Conservation (phyloP, 1,140 invertebrate species). For the Calycopis cecrops region DNA sequence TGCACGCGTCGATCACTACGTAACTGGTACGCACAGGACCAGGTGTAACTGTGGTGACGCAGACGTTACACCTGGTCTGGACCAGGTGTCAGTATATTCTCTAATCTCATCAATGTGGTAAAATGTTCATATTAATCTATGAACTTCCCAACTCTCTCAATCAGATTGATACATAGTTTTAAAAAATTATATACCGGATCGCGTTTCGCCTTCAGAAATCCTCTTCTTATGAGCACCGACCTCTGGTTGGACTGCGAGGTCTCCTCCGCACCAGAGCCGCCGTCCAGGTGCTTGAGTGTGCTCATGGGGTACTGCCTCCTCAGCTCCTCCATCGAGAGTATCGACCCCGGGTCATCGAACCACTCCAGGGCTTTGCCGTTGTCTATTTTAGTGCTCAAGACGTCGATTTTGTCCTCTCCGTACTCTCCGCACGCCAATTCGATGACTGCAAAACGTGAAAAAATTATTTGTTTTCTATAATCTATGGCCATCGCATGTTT, state of each 20-base stretch:
- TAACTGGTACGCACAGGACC: too few relatives aligned
- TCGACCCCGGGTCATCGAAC: slow-evolving; percentile 77
- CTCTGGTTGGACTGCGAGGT: slow-evolving; percentile 83
- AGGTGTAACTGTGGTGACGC: too few relatives aligned
- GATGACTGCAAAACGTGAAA: slow-evolving; percentile 78
- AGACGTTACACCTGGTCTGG: too few relatives aligned
- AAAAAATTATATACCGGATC: slow-evolving; percentile 79
- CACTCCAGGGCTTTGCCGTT: slow-evolving; percentile 83
- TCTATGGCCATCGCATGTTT: too few relatives aligned
- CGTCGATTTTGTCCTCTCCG: slow-evolving; percentile 85
- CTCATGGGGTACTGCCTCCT: slow-evolving; percentile 75
- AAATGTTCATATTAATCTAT: too few relatives aligned
- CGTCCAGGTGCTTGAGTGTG: slow-evolving; percentile 50
- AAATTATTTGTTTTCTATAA: neutral
- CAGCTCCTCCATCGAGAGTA: slow-evolving; percentile 75
- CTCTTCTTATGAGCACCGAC: slow-evolving; percentile 80
- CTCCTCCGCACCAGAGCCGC: slow-evolving; percentile 75
- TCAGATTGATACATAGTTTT: too few relatives aligned
- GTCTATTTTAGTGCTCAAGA: slow-evolving; percentile 81
- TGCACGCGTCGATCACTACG: too few relatives aligned
- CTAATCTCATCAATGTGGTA: too few relatives aligned
- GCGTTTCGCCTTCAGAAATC: slow-evolving; percentile 83
- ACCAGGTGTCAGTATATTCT: too few relatives aligned
- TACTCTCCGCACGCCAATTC: slow-evolving; percentile 93
- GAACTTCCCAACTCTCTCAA: too few relatives aligned